Conservation (phyloP, 2,888 invertebrate genomes). For the Metalampra italica region DNA sequence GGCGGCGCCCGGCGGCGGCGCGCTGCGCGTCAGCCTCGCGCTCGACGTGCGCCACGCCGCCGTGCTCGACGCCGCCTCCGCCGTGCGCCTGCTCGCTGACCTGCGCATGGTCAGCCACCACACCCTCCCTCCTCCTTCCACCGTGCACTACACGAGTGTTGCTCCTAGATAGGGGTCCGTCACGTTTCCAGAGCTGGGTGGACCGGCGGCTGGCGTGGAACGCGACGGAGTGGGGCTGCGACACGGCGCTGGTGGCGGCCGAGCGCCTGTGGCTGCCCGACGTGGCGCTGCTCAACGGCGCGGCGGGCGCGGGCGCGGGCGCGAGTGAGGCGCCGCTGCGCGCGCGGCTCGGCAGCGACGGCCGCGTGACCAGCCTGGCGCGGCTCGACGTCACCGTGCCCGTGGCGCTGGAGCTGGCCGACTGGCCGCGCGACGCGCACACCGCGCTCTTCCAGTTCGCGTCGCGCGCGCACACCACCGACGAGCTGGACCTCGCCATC, state of each 20-base stretch:
- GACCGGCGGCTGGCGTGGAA: constrained; percentile 88
- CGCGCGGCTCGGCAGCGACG: constrained; percentile 82
- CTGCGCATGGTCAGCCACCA: constrained; percentile 75
- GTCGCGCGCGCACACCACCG: constrained; percentile 83
- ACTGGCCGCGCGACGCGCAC: constrained; percentile 89
- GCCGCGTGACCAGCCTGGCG: constrained; percentile 61
- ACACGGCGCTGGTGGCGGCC: constrained; percentile 78
- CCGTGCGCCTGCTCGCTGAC: constrained; percentile 65
- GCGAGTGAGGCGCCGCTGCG: constrained; percentile 81
- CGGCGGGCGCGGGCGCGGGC: constrained; percentile 80
- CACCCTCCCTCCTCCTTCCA: too few species aligned
- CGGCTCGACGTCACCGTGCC: constrained; percentile 52
- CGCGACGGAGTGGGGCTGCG: constrained; percentile 80
- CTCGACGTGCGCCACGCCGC: constrained; percentile 81
- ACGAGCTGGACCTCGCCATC: constrained; percentile 70
- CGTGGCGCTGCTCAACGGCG: constrained; percentile 83
- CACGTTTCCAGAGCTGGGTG: constrained; percentile 81
- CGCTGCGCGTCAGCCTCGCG: constrained; percentile 70
- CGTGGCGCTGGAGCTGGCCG: constrained; percentile 60
- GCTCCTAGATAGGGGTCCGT: background rate
- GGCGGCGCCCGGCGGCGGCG: constrained; percentile 41
- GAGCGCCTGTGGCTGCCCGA: constrained; percentile 90
- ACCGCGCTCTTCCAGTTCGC: constrained; percentile 82
- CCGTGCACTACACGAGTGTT: background rate
- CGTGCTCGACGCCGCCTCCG: constrained; percentile 80